phyloP scores from a whole-genome alignment of 2,888 invertebrate genomes.

The Andrena haemorrhoa region DNA sequence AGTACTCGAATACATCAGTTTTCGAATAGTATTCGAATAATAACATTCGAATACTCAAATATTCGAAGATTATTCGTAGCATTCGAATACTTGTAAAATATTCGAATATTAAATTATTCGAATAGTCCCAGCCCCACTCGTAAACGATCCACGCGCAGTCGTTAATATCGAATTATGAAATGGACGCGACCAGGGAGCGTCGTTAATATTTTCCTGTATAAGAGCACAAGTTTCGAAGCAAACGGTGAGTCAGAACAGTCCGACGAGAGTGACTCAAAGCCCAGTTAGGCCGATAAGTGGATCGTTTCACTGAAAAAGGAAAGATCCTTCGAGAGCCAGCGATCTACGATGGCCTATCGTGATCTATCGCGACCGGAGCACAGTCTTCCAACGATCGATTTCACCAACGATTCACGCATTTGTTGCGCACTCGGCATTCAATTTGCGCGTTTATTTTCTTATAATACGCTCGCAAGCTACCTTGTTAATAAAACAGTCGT shows the following conservation, averaged over 20 bases:
- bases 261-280: constrained; percentile 64
- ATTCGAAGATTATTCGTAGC: no score
- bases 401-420: constrained; percentile 19
- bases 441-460: neutral
- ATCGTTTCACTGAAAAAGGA: constrained; percentile 74
- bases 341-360: constrained; percentile 52
- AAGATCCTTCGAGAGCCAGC: constrained; percentile 69
- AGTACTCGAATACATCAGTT: no score
- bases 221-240: constrained; percentile 50
- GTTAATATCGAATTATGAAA: constrained; percentile 36
- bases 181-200: constrained; percentile 20
- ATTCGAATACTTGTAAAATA: no score
- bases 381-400: constrained; percentile 63
- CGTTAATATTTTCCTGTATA: constrained; percentile 54
- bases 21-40: no score
- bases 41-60: no score
- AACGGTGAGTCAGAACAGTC: constrained; percentile 54
- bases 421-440: constrained; percentile 11
- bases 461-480: neutral
- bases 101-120: no score
- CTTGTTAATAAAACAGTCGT: neutral
- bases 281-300: constrained; percentile 66
- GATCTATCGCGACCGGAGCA: constrained; percentile 44
- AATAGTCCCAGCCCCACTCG: no score
- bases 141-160: constrained; percentile 3